Conservation (phyloP, 2,797 vertebrate genomes). For the Lutjanus argentimaculatus region DNA sequence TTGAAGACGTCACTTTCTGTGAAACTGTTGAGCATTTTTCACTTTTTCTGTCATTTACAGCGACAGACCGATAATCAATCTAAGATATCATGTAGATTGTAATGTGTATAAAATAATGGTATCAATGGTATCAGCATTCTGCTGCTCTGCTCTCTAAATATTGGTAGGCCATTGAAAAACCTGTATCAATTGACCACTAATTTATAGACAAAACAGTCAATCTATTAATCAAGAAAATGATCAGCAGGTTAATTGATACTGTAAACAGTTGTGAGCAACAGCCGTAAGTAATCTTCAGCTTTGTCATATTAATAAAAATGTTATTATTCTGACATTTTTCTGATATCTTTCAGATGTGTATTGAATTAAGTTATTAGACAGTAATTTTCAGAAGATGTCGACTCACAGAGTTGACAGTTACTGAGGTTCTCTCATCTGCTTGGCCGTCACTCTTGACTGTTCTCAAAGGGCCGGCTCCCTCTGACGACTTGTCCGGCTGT, state of each 20-base stretch:
- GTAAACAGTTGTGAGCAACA: neutral
- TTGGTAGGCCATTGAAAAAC: too few species aligned
- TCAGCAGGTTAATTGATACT: neutral
- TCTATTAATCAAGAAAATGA: neutral
- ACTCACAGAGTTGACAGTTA: conserved; percentile 90
- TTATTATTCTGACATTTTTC: neutral
- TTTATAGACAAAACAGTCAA: neutral
- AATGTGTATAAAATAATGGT: too few species aligned
- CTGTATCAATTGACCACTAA: too few species aligned
- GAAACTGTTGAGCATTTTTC: too few species aligned
- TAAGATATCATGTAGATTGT: too few species aligned
- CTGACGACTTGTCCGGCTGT: conserved; percentile 91
- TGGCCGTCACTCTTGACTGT: conserved; percentile 93
- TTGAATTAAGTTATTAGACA: neutral
- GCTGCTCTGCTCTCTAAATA: too few species aligned
- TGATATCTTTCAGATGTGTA: neutral
- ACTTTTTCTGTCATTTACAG: too few species aligned
- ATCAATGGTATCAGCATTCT: too few species aligned
- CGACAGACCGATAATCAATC: too few species aligned
- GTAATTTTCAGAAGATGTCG: neutral
- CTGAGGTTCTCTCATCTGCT: conserved; percentile 90
- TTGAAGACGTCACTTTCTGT: too few species aligned
- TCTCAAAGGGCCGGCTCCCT: conserved; percentile 90
- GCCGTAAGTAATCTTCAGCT: neutral
- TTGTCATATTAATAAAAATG: neutral